Conservation (phyloP, 1,140 invertebrate genomes). For the Trichonephila clavipes region DNA sequence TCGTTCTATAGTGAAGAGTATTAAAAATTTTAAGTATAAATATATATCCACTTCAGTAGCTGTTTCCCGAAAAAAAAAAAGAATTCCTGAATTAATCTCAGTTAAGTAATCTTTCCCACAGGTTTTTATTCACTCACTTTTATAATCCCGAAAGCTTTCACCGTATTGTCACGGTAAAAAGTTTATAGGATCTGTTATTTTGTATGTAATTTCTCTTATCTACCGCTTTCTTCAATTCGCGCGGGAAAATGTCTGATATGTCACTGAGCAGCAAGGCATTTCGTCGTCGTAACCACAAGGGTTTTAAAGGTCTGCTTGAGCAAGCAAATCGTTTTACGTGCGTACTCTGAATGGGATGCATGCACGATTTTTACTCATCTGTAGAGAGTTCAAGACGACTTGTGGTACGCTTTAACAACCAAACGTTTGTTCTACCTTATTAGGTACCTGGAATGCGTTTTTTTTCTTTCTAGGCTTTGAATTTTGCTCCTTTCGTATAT, state of each 20-base stretch:
- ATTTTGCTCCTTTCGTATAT: background rate
- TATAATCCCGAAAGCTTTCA: background rate
- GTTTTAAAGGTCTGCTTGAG: background rate
- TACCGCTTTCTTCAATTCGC: background rate
- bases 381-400: background rate
- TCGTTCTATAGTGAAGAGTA: too few species aligned
- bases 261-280: background rate
- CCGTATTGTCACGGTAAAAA: background rate
- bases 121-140: background rate
- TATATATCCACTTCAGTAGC: too few species aligned
- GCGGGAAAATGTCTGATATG: slow-evolving; percentile 4
- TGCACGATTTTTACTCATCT: background rate
- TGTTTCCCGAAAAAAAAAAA: too few species aligned
- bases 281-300: background rate
- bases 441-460: background rate
- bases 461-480: background rate
- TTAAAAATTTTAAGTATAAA: too few species aligned
- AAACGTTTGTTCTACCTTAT: background rate
- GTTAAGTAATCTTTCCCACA: slow-evolving; percentile 6
- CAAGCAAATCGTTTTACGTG: background rate
- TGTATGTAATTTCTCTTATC: background rate
- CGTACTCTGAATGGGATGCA: background rate
- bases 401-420: background rate
- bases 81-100: background rate
- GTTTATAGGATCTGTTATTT: background rate